phyloP scores from a whole-genome alignment of 2,113 vertebrate genomes.

The Carlito syrichta region DNA sequence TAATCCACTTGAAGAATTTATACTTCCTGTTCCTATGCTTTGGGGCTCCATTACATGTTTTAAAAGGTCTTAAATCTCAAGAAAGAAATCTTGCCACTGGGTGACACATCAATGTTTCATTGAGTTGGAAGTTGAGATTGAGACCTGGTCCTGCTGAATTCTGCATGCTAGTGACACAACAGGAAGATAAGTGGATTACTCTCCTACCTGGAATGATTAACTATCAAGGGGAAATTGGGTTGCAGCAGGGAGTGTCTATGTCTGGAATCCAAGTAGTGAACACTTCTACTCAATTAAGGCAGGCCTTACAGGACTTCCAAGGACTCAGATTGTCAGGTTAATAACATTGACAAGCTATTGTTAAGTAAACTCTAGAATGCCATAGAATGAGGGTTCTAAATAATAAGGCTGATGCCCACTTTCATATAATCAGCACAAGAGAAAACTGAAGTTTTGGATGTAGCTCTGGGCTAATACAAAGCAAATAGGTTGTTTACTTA shows the following conservation, averaged over 20 bases:
- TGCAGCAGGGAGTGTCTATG: not conserved
- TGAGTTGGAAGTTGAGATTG: not conserved
- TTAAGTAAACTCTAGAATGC: not conserved
- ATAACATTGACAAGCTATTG: not conserved
- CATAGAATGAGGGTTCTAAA: not conserved
- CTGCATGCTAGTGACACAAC: not conserved
- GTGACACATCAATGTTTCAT: not conserved
- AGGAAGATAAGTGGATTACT: not conserved
- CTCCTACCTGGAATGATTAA: not conserved
- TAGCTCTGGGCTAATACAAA: not conserved
- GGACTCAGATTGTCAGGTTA: not conserved
- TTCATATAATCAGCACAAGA: not conserved
- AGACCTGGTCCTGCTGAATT: not conserved
- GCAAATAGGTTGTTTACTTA: conserved; percentile 17
- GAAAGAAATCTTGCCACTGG: not conserved
- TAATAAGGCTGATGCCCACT: not conserved
- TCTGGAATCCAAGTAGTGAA: not conserved
- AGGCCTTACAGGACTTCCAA: not conserved
- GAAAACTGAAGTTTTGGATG: not conserved
- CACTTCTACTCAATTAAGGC: not conserved
- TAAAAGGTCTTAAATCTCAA: not conserved
- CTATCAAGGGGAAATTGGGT: not conserved
- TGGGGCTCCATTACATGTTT: not conserved
- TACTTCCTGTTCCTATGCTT: not conserved
- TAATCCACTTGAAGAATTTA: not conserved